Percentiles rank a stretch among this genome's conserved stretches.
Evolutionary conservation across 2,113 vertebrate genomes (phyloP).

Genomic region (Datnioides undecimradiatus): DNA sequence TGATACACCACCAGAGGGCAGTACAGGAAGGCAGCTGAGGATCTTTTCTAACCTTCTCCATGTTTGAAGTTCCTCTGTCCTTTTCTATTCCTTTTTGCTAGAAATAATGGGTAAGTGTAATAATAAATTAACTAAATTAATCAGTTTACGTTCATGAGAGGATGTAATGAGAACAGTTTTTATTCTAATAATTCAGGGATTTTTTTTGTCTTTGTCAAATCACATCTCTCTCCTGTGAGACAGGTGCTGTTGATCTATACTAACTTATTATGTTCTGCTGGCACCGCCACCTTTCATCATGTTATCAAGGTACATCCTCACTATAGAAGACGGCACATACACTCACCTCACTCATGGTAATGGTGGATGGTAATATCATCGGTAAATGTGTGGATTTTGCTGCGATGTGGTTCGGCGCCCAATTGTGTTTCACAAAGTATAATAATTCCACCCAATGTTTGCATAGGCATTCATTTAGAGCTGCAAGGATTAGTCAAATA

Average conservation of each 20-base stretch:
- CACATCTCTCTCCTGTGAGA: background rate
- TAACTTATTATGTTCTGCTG: background rate
- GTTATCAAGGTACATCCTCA: background rate
- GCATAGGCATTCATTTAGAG: no score
- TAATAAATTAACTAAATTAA: no score
- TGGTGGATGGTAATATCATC: background rate
- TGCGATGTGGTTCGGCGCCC: background rate
- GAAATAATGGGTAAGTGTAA: no score
- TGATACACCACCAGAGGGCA: constrained; percentile 64
- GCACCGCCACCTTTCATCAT: background rate
- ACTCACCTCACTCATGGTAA: background rate
- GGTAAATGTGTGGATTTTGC: background rate
- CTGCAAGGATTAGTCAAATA: background rate
- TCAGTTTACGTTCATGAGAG: no score
- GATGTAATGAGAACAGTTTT: no score
- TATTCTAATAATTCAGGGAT: no score
- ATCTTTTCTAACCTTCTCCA: background rate
- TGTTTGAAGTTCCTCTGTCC: background rate
- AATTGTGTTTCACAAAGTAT: no score
- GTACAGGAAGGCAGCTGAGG: constrained; percentile 41
- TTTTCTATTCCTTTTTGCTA: background rate
- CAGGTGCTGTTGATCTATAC: background rate
- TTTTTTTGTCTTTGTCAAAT: no score
- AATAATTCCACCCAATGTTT: no score
- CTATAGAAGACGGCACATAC: background rate